Percentiles rank a stretch among this genome's conserved stretches.
These are phyloP conservation scores for Onychostoma macrolepis DNA, from an alignment of 2,113 vertebrate species.

Conservation along the genomic window DNA sequence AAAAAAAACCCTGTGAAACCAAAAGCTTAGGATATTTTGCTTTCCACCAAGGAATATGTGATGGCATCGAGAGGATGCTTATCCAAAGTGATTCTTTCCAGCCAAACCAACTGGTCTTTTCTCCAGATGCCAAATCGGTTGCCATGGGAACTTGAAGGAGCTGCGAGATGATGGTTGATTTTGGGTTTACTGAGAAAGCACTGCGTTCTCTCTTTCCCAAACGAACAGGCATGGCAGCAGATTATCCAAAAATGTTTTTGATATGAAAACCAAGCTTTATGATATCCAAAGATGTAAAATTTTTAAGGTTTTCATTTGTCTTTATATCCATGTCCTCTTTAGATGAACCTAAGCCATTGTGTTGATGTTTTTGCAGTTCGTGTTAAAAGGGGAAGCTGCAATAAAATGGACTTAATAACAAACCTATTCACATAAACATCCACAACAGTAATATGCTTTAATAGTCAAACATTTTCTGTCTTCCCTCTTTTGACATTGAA, in stretches of 20 bases:
- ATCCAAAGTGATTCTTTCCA: conserved; percentile 46
- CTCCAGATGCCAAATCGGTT: conserved; percentile 66
- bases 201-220: conserved; percentile 34
- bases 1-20: conserved; percentile 22
- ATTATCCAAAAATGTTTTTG: conserved; percentile 65
- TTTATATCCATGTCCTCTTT: conserved; percentile 46
- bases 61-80: conserved; percentile 36
- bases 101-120: conserved; percentile 52
- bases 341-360: conserved; percentile 27
- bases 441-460: conserved; percentile 39
- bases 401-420: conserved; percentile 68
- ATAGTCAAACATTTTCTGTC: conserved; percentile 30
- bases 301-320: conserved; percentile 69
- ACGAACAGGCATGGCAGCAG: conserved; percentile 53
- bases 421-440: conserved; percentile 59
- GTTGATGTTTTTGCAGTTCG: conserved; percentile 58
- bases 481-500: conserved; percentile 53
- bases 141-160: conserved; percentile 52
- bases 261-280: conserved; percentile 74
- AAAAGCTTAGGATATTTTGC: conserved; percentile 32
- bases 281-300: conserved; percentile 77
- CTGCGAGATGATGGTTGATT: conserved; percentile 54
- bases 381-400: conserved; percentile 59
- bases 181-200: conserved; percentile 30
- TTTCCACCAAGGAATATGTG: conserved; percentile 37